Evolutionary conservation across 1,140 invertebrate species (phyloP).

Genomic region (Scaptomyza graminum): DNA sequence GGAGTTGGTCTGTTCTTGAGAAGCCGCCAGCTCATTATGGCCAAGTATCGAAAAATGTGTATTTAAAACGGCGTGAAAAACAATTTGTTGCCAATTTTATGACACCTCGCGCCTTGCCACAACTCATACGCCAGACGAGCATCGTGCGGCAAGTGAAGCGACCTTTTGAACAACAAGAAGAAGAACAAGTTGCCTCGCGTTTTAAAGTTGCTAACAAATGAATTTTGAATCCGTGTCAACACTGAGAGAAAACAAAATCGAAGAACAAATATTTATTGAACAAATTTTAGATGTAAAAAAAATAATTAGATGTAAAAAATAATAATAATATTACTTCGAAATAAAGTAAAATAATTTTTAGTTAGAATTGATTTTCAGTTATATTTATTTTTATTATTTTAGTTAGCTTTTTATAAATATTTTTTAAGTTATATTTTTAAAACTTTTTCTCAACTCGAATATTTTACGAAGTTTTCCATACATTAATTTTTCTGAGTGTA

Average conservation of each 20-base stretch:
- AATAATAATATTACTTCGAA: too few relatives aligned
- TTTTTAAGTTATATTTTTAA: too few relatives aligned
- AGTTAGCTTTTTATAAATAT: too few relatives aligned
- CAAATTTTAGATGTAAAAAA: too few relatives aligned
- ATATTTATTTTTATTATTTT: too few relatives aligned
- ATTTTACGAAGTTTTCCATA: too few relatives aligned
- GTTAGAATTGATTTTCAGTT: too few relatives aligned
- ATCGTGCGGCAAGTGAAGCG: slow-evolving; percentile 40
- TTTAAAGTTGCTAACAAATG: slow-evolving; percentile 54
- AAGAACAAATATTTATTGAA: too few relatives aligned
- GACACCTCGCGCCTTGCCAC: slow-evolving; percentile 68
- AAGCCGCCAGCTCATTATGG: slow-evolving; percentile 69
- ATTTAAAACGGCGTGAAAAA: slow-evolving; percentile 83
- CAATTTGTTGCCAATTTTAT: slow-evolving; percentile 84
- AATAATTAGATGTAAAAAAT: too few relatives aligned
- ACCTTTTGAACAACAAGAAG: background rate
- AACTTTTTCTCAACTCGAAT: too few relatives aligned
- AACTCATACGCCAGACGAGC: slow-evolving; percentile 42
- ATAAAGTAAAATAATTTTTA: too few relatives aligned
- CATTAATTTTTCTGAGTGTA: background rate
- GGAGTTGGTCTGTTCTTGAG: background rate
- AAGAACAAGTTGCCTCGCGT: background rate
- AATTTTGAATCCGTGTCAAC: slow-evolving; percentile 65
- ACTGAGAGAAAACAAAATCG: background rate
- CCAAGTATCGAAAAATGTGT: slow-evolving; percentile 79